Conservation (phyloP, 2,797 vertebrate genomes). For the Novumbra hubbsi region DNA sequence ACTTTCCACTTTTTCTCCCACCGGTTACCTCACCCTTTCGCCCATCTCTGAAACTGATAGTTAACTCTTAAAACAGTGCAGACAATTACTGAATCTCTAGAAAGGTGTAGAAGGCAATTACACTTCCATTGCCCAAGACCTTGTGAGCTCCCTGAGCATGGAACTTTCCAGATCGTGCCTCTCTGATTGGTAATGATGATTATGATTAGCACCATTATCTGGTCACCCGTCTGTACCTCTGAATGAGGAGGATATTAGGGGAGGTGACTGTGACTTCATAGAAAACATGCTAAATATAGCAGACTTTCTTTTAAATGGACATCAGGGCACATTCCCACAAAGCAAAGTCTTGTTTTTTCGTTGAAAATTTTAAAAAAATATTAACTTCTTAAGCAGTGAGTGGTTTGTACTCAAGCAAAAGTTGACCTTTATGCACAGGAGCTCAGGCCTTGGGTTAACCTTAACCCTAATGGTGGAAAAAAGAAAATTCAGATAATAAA, state of each 20-base stretch:
- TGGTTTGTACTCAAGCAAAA: not conserved
- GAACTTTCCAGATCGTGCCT: slow-evolving; percentile 47
- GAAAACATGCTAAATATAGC: slow-evolving; percentile 11
- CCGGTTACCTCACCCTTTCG: not conserved
- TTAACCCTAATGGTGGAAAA: not conserved
- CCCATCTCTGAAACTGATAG: not conserved
- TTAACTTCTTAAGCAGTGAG: not conserved
- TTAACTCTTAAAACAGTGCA: not conserved
- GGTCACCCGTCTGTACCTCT: slow-evolving; percentile 45
- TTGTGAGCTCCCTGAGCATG: slow-evolving; percentile 5
- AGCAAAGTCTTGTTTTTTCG: not conserved
- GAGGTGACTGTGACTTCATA: slow-evolving; percentile 20
- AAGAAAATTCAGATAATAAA: not conserved
- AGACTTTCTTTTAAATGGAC: not conserved
- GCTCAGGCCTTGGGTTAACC: not conserved
- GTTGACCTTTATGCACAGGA: not conserved
- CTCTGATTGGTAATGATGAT: slow-evolving; percentile 63
- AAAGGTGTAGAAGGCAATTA: not conserved
- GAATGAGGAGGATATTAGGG: slow-evolving; percentile 52
- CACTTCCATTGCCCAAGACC: not conserved
- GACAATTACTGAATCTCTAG: not conserved
- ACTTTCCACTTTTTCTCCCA: slow-evolving; percentile 6
- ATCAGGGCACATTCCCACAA: not conserved
- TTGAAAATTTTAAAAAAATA: not conserved
- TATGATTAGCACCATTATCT: slow-evolving; percentile 61